Percentiles rank a stretch among this genome's conserved stretches.
These are phyloP conservation scores for Bos taurus DNA, from an alignment of 2,113 vertebrate species.

Conservation along the genomic window DNA sequence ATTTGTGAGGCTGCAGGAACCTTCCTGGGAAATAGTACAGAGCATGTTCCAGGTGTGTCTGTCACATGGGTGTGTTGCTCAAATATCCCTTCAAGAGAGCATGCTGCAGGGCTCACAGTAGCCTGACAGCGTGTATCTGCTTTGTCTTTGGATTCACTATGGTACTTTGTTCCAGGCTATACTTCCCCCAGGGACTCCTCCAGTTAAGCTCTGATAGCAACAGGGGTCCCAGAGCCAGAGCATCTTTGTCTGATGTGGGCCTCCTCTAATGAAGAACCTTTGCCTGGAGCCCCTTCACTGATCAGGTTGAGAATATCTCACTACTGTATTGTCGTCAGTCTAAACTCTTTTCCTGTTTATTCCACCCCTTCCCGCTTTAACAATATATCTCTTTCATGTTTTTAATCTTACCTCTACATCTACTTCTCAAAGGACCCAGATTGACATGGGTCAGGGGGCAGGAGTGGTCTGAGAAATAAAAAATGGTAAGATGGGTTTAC, in stretches of 20 bases:
- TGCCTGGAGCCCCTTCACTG: background rate
- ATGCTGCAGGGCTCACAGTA: background rate
- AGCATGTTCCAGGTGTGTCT: background rate
- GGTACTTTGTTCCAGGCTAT: background rate
- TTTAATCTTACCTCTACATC: background rate
- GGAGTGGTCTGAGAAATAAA: background rate
- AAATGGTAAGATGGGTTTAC: background rate
- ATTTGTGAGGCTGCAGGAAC: background rate
- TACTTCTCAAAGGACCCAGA: background rate
- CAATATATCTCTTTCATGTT: background rate
- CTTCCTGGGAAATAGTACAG: background rate
- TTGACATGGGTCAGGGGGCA: background rate
- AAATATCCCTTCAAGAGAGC: background rate
- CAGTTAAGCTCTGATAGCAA: background rate
- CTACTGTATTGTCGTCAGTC: background rate
- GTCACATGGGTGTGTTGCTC: background rate
- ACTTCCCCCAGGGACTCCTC: background rate
- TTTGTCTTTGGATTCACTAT: background rate
- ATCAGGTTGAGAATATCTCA: background rate
- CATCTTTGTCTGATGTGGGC: background rate
- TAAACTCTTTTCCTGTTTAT: background rate
- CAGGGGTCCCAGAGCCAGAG: background rate
- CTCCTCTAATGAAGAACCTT: background rate
- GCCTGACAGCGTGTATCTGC: background rate
- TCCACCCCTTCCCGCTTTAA: background rate